These are phyloP conservation scores for Pocota personata DNA, from an alignment of 2,888 invertebrate genomes.

Conservation along the genomic window DNA sequence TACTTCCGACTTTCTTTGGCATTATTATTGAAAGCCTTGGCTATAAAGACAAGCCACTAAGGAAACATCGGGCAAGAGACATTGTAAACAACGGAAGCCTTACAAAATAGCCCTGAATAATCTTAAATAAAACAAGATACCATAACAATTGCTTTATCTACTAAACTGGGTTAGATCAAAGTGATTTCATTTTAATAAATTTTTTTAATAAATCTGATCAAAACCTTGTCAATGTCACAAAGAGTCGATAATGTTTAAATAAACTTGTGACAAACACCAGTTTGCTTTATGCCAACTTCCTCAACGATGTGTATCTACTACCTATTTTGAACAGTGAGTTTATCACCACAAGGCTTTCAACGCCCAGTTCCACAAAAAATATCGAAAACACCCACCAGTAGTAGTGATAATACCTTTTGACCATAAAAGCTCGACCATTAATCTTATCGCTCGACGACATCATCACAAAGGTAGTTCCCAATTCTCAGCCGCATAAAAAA, in stretches of 20 bases:
- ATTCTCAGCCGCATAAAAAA: background rate
- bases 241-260: background rate
- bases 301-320: slow-evolving; percentile 4
- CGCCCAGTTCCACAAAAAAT: background rate
- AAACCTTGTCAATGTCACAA: slow-evolving; percentile 20
- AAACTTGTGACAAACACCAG: background rate
- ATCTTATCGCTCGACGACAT: slow-evolving; percentile 17
- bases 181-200: background rate
- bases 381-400: background rate
- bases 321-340: background rate
- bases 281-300: slow-evolving; percentile 8
- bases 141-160: background rate
- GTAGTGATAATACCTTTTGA: background rate
- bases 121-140: background rate
- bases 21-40: background rate
- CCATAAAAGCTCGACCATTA: background rate
- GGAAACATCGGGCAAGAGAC: background rate
- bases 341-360: slow-evolving; percentile 17
- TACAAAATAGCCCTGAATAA: background rate
- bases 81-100: too few species aligned
- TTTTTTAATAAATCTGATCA: background rate
- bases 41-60: background rate
- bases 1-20: background rate
- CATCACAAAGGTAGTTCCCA: slow-evolving; percentile 2
- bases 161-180: background rate